Percentiles rank a stretch among this genome's conserved stretches.
Conservation (phyloP, 2,888 invertebrate species). For the Dione juno region DNA sequence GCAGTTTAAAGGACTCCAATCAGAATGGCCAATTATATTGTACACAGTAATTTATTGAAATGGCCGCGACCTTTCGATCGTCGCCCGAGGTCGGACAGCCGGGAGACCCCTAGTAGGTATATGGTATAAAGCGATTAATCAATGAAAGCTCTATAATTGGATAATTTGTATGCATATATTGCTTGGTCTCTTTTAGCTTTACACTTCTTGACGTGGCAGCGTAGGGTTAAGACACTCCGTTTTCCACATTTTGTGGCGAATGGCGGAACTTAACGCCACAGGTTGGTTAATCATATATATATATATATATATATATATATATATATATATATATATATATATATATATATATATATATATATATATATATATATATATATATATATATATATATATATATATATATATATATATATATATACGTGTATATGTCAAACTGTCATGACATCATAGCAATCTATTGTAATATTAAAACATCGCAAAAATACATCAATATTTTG, state of each 20-base stretch:
- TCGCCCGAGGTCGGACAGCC: slow-evolving; percentile 1
- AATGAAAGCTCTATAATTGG: slow-evolving; percentile 1
- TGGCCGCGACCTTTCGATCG: slow-evolving; percentile 13
- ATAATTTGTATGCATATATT: neutral
- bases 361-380: too few relatives aligned
- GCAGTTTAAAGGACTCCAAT: neutral
- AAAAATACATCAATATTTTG: neutral
- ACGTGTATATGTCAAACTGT: neutral
- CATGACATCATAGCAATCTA: too few relatives aligned
- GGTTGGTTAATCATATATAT: too few relatives aligned
- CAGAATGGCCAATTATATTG: slow-evolving; percentile 7
- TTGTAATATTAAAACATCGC: neutral
- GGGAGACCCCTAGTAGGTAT: slow-evolving; percentile 3
- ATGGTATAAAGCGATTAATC: slow-evolving; percentile 20
- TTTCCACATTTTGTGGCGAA: too few relatives aligned
- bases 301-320: too few relatives aligned
- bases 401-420: neutral
- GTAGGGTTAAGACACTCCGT: too few relatives aligned
- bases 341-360: too few relatives aligned
- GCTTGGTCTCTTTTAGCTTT: too few relatives aligned
- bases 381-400: too few relatives aligned
- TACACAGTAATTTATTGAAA: slow-evolving; percentile 15
- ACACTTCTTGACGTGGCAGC: too few relatives aligned
- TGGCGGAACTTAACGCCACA: too few relatives aligned
- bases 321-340: too few relatives aligned